Base-by-base conservation (phyloP, 2,113 vertebrate species). In the Peucedramus taeniatus region DNA sequence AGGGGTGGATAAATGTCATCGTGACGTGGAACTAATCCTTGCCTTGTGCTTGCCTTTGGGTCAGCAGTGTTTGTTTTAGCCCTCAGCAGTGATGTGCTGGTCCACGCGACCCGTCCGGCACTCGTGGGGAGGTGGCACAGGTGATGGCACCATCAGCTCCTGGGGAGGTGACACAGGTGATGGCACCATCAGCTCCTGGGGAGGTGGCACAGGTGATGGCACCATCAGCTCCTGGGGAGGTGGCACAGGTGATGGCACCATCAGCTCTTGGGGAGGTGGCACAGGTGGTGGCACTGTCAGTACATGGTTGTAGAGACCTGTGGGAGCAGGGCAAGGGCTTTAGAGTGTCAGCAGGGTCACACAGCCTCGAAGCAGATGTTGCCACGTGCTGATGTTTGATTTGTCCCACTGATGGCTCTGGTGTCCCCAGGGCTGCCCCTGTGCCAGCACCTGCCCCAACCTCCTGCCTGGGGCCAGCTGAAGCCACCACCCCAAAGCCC, bases 341-440 rank as follows among this genome's bases (percentile, higher is more conserved):
- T 11, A 44, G 37, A 15, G 60, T 0, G 20, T 12, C 53, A 15
- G 37, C 13, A 0, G 20, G 15, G 45, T 31, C 30, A 16, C 3
- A 6, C 28, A 21, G 5, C 0, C 2, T 9, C 8, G 3, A 21
- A 37, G 44, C 13, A 42, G 7, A 0, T 2, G 31, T 14, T 42
- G 61, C 15, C 35, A 7, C 0, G 0, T 5, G 42, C 10, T 10
- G 24, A 11, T 13, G 16, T 6, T 70, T 0, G 0, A 4, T 10
- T 10, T 31, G 23, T 40, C 31, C 61, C 69, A 15, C n/a, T 35
- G 56, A 17, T 35, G n/a, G 15, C 23, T 33, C 28, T 30, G 2
- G 1, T 31, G 44, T 31, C 20, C 57, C 39, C 64, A 40, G 70
- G 68, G 35, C 15, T 28, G 63, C 2, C 21, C 16, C 47, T 4